A percentile compares a stretch with the other conserved stretches of the same genome.
phyloP scores from a whole-genome alignment of 2,113 vertebrate species.

The Chauna torquata region DNA sequence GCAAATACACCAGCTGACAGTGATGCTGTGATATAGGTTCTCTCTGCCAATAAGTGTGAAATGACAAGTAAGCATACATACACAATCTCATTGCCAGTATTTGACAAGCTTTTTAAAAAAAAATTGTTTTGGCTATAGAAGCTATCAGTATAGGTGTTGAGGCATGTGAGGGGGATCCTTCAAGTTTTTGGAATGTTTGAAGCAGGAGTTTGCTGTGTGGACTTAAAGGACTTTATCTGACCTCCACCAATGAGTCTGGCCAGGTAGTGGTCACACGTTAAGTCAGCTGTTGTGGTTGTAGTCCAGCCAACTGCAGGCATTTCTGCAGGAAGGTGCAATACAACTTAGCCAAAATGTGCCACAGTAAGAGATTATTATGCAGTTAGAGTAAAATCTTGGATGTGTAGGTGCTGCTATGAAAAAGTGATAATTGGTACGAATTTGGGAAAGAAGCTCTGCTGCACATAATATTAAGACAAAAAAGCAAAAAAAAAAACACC shows the following conservation, averaged over 20 bases:
- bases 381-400: background rate
- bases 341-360: background rate
- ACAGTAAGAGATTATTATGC: background rate
- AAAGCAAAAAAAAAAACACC: background rate
- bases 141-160: background rate
- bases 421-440: background rate
- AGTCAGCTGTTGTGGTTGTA: background rate
- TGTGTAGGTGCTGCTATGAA: background rate
- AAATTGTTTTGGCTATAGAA: conserved; percentile 26
- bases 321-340: background rate
- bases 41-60: conserved; percentile 11
- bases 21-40: background rate
- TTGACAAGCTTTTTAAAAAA: conserved; percentile 23
- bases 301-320: background rate
- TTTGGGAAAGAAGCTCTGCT: background rate
- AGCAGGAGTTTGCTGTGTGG: background rate
- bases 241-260: background rate
- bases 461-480: background rate
- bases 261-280: background rate
- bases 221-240: background rate
- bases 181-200: background rate
- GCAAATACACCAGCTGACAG: background rate
- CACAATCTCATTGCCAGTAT: conserved; percentile 12
- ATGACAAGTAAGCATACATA: background rate
- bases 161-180: background rate